Conservation (phyloP, 2,888 invertebrate genomes). For the Noctua pronuba region DNA sequence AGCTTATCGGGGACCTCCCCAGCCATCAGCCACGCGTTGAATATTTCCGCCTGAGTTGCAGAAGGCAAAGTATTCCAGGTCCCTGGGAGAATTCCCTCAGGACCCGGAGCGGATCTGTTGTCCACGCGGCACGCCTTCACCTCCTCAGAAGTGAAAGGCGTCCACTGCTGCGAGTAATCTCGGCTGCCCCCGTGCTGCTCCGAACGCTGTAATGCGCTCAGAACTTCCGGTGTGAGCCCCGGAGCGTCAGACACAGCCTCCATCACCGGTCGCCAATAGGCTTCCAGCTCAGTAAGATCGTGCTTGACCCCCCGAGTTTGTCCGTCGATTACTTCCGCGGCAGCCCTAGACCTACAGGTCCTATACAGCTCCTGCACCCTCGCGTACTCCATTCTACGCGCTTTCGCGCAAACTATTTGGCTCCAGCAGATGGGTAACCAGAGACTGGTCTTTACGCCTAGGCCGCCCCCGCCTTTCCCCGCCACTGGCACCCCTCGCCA, state of each 20-base stretch:
- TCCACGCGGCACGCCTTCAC: slow-evolving; percentile 28
- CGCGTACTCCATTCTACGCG: slow-evolving; percentile 16
- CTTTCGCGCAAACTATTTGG: neutral
- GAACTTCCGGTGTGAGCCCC: slow-evolving; percentile 37
- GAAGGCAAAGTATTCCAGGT: slow-evolving; percentile 17
- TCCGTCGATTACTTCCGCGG: slow-evolving; percentile 26
- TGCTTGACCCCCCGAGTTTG: slow-evolving; percentile 3
- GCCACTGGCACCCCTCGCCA: neutral
- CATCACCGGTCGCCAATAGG: too few relatives aligned
- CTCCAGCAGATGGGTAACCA: neutral
- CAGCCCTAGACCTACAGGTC: slow-evolving; percentile 18
- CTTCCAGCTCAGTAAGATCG: neutral
- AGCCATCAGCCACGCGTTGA: slow-evolving; percentile 28
- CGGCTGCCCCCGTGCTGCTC: slow-evolving; percentile 33
- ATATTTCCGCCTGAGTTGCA: slow-evolving; percentile 45
- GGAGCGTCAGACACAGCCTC: too few relatives aligned
- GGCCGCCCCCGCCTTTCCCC: slow-evolving; percentile 4
- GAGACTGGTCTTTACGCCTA: neutral
- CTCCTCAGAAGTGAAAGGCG: slow-evolving; percentile 27
- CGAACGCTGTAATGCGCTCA: neutral
- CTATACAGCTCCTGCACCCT: slow-evolving; percentile 19
- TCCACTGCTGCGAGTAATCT: slow-evolving; percentile 19
- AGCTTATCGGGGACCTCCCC: slow-evolving; percentile 31
- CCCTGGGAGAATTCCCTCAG: slow-evolving; percentile 31
- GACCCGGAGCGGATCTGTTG: slow-evolving; percentile 16